Evolutionary conservation across 2,888 invertebrate genomes (phyloP).

Genomic region (Polymixis lichenea): DNA sequence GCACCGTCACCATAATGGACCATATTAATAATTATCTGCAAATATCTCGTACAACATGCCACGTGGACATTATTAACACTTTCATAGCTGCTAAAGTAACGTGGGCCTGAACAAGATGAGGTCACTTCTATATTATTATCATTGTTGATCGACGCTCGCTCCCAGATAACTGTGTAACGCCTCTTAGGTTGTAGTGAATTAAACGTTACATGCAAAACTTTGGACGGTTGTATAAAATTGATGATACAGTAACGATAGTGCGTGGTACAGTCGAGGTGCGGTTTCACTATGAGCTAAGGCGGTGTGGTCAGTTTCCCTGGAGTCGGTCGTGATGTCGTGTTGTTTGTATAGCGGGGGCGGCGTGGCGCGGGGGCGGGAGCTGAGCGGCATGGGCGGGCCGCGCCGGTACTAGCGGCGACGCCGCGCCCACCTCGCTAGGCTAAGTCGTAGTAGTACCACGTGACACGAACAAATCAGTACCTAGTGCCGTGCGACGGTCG

Average conservation of each 20-base stretch:
- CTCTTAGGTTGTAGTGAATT: conserved; percentile 76
- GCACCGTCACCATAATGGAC: conserved; percentile 30
- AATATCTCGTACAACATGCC: conserved; percentile 37
- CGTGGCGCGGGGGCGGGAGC: conserved; percentile 79
- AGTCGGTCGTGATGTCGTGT: conserved; percentile 67
- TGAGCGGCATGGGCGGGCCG: conserved; percentile 82
- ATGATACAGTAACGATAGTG: conserved; percentile 24
- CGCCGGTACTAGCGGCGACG: conserved; percentile 83
- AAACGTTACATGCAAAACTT: conserved; percentile 28
- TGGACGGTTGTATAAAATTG: conserved; percentile 33
- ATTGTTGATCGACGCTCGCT: conserved; percentile 62
- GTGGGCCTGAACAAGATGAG: conserved; percentile 53
- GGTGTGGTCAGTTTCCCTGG: conserved; percentile 61
- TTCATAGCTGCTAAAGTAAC: conserved; percentile 52
- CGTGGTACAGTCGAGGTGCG: conserved; percentile 45
- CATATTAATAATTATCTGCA: conserved; percentile 27
- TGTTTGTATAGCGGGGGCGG: conserved; percentile 82
- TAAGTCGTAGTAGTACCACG: conserved; percentile 61
- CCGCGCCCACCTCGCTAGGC: conserved; percentile 51
- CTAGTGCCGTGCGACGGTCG: conserved; percentile 57
- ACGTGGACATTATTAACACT: conserved; percentile 48
- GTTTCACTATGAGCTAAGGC: conserved; percentile 73
- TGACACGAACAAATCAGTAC: conserved; percentile 65
- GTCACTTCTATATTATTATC: conserved; percentile 51
- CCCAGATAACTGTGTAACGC: conserved; percentile 73